Base-by-base conservation (phyloP, 2,113 vertebrate genomes). In the Lutjanus erythropterus region DNA sequence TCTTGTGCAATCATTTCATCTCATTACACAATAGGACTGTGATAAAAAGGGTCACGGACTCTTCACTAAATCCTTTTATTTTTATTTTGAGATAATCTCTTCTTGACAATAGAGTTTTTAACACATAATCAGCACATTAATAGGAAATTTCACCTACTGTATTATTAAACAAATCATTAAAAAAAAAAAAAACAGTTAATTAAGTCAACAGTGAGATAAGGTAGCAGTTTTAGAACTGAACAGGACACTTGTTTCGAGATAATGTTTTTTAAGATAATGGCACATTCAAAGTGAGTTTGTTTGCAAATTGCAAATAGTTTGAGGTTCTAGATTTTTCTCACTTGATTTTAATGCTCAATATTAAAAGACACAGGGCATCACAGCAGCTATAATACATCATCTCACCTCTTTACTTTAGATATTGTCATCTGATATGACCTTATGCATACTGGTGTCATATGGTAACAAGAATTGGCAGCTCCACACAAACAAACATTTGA, bases 1-100 rank as follows among this genome's bases (percentile, higher is more conserved):
- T 88, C 84, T 86, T 80, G 72, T 75, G 82, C 86, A 83, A 87
- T 86, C 68, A 84, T 84, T 92, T 91, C 81, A 89, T 88, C 70
- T 88, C 69, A 70, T 88, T 89, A 83, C 89, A 89, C 75, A 88
- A 89, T 67, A 84, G 65, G n/a, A 21, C 74, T 68, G 59, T 31
- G 31, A 72, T 64, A 78, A 90, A 81, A 78, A 80, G 82, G 83
- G 74, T 67, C 74, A 78, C 5, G 41, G 72, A 71, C 69, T 75
- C 44, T 42, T 78, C n/a, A 18, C 56, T 75, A 52, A 79, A 84
- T 81, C 64, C 46, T 64, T 53, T 81, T 12, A 37, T 76, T 73
- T 33, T 86, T 44, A 35, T 81, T 87, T 67, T 59, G 78, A 73
- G 55, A 74, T 84, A 7, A 83, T 75, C 33, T 65, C 7, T 23